Conservation (phyloP, 2,888 invertebrate species). For the Dilophus febrilis region DNA sequence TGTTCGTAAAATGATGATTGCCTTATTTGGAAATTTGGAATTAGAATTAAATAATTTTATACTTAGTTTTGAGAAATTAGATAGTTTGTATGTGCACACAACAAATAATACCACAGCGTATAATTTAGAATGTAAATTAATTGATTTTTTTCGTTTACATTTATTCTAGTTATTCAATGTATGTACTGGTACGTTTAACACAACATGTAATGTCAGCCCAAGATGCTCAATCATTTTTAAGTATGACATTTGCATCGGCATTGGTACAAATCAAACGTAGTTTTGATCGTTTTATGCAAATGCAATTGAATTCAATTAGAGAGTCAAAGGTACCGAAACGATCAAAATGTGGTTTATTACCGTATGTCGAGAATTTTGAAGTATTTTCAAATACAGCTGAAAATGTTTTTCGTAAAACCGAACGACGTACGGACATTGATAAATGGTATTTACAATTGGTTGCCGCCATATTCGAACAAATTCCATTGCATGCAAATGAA, state of each 20-base stretch:
- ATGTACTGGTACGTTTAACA: constrained; percentile 77
- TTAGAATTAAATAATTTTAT: constrained; percentile 73
- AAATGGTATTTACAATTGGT: constrained; percentile 76
- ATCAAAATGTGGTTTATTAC: constrained; percentile 74
- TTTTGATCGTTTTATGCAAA: constrained; percentile 81
- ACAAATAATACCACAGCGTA: background rate
- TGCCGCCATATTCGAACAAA: constrained; percentile 68
- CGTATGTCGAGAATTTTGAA: constrained; percentile 81
- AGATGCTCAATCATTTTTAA: constrained; percentile 70
- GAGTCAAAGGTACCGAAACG: constrained; percentile 49
- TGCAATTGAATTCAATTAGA: constrained; percentile 61
- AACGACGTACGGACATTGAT: constrained; percentile 76
- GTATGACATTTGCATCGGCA: constrained; percentile 72
- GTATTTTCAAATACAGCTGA: constrained; percentile 77
- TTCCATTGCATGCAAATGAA: constrained; percentile 58
- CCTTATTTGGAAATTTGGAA: constrained; percentile 78
- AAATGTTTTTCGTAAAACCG: constrained; percentile 69
- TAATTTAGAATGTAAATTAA: background rate
- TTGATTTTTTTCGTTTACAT: constrained; percentile 4
- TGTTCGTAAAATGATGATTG: constrained; percentile 71
- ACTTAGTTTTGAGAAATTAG: constrained; percentile 67
- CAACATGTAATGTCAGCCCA: constrained; percentile 85
- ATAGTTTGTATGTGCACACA: constrained; percentile 68
- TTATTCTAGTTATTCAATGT: constrained; percentile 69
- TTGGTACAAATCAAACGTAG: constrained; percentile 76